Conservation (phyloP, 2,888 invertebrate genomes). For the Pheosia tremula region DNA sequence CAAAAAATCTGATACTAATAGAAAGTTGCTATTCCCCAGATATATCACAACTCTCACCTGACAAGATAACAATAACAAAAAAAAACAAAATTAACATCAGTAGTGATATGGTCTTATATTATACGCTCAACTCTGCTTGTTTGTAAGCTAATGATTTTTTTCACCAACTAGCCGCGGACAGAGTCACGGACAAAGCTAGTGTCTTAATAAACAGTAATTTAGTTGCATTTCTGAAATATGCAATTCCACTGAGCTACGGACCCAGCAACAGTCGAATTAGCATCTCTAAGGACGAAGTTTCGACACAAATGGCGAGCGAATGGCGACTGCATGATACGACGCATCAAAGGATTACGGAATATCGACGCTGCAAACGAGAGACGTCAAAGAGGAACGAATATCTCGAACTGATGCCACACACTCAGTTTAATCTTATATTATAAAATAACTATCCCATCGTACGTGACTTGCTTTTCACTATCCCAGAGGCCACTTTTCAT, state of each 20-base stretch:
- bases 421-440: not conserved
- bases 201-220: not conserved
- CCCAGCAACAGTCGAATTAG: slow-evolving; percentile 19
- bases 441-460: too few relatives aligned
- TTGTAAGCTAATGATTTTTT: too few relatives aligned
- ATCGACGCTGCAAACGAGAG: slow-evolving; percentile 27
- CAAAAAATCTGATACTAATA: too few relatives aligned
- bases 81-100: too few relatives aligned
- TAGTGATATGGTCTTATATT: too few relatives aligned
- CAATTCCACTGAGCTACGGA: not conserved
- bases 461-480: too few relatives aligned
- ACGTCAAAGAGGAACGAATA: slow-evolving; percentile 22
- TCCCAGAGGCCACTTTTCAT: too few relatives aligned
- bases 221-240: not conserved
- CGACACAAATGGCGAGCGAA: slow-evolving; percentile 17
- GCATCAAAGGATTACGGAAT: slow-evolving; percentile 35
- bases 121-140: too few relatives aligned
- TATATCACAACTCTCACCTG: too few relatives aligned
- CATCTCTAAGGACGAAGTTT: slow-evolving; percentile 23
- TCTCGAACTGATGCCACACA: slow-evolving; percentile 15
- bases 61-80: too few relatives aligned
- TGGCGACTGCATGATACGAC: slow-evolving; percentile 25
- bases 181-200: not conserved
- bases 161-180: too few relatives aligned
- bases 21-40: too few relatives aligned